Conservation (phyloP, 2,797 vertebrate species). For the Premnoplex brunnescens region DNA sequence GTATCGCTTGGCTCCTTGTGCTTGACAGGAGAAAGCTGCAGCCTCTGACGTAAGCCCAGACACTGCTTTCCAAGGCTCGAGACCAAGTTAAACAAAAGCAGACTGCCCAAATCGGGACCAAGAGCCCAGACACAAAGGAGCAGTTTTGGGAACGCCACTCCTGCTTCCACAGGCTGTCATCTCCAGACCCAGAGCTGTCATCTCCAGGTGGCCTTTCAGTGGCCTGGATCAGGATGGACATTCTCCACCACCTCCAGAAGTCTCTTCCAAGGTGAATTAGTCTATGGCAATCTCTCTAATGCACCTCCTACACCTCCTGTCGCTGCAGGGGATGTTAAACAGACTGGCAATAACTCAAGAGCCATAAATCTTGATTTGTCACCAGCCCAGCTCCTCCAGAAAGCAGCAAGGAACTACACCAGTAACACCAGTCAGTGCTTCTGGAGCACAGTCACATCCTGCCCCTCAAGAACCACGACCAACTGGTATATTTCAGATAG, state of each 20-base stretch:
- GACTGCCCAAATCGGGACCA: background rate
- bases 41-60: background rate
- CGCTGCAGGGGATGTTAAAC: background rate
- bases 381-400: background rate
- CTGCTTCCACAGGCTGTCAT: background rate
- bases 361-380: background rate
- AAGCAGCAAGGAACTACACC: background rate
- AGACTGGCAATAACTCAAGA: background rate
- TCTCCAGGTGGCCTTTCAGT: background rate
- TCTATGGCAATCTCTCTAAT: background rate
- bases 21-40: background rate
- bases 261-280: background rate
- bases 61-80: background rate
- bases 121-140: background rate
- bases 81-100: background rate
- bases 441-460: background rate
- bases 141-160: background rate
- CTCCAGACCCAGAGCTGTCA: background rate
- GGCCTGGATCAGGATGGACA: background rate
- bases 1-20: background rate
- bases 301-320: background rate
- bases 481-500: background rate
- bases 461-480: background rate
- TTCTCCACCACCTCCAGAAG: background rate
- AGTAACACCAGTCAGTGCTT: background rate